Evolutionary conservation across 2,113 vertebrate genomes (phyloP), one percentile per base, ranked within the genome.

Genomic region (Crotalus horridus): DNA sequence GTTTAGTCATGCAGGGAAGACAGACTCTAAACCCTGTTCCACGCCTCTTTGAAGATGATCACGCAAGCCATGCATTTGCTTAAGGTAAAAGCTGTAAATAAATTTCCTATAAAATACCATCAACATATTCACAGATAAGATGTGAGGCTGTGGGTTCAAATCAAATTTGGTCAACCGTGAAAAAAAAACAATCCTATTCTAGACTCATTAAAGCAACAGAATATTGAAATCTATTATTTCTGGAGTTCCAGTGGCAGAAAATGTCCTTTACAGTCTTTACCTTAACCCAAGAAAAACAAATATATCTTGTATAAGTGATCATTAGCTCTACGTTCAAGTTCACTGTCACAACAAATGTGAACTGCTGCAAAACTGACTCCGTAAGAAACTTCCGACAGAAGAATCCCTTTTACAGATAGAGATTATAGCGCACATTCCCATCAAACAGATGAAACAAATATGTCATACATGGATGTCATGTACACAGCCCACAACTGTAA

Each of bases 271-370:
- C 6, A 90, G 48, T 53, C 43, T 51, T 93, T 54, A 54, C 61
- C 74, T 53, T 87, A 81, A 74, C 6, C 12, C 54, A 46, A 58
- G 46, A 43, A 33, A 29, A 53, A 59, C 8, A 23, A 21, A 33
- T 48, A 69, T 69, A 33, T 69, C 64, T 48, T 7, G 56, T 24
- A 12, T 17, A 17, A 21, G 24, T 86, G 39, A 33, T 89, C 24
- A 23, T 17, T 8, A 88, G 43, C 86, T 1, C 81, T 8, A 53
- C 1, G 33, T 93, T 96, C 93, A 92, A 94, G 91, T 95, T 95
- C 93, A 95, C 93, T 69, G 95, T 94, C 94, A 8, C 94, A 96
- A 96, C 94, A 96, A 93, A 96, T 95, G 93, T 91, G 91, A 93
- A 0, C n/a, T 91, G 94, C 93, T 74, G 91, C 93, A 89, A 92